phyloP scores from a whole-genome alignment of 1,140 invertebrate species.

The Zaprionus africanus region DNA sequence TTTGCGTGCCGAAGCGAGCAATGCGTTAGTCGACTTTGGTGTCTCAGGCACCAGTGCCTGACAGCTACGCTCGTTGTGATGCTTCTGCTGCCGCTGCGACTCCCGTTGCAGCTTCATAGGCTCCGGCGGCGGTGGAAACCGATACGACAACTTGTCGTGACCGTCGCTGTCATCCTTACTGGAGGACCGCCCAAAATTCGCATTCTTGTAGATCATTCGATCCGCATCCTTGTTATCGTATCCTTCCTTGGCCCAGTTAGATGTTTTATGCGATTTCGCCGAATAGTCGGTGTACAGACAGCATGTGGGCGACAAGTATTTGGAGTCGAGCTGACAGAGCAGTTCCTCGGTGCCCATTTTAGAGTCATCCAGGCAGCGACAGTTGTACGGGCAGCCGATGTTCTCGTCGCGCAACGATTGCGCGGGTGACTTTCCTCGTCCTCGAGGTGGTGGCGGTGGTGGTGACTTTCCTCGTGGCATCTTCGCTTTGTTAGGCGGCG shows the following conservation, averaged over 20 bases:
- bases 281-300: neutral
- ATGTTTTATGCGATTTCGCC: neutral
- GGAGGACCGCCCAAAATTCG: conserved; percentile 5
- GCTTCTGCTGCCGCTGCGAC: neutral
- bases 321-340: neutral
- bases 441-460: neutral
- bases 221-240: neutral
- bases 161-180: conserved; percentile 2
- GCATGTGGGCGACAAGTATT: neutral
- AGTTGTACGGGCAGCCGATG: neutral
- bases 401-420: neutral
- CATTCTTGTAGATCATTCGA: conserved; percentile 23
- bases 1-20: conserved; percentile 19
- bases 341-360: neutral
- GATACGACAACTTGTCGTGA: neutral
- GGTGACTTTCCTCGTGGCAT: neutral
- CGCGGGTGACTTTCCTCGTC: neutral
- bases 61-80: neutral
- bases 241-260: neutral
- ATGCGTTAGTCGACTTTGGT: neutral
- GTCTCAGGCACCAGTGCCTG: neutral
- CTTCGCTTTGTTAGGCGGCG: neutral
- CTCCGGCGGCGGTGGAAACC: neutral
- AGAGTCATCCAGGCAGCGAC: neutral
- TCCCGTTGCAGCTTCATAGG: neutral